Base-by-base conservation (phyloP, 2,113 vertebrate genomes). In the Pongo abelii region DNA sequence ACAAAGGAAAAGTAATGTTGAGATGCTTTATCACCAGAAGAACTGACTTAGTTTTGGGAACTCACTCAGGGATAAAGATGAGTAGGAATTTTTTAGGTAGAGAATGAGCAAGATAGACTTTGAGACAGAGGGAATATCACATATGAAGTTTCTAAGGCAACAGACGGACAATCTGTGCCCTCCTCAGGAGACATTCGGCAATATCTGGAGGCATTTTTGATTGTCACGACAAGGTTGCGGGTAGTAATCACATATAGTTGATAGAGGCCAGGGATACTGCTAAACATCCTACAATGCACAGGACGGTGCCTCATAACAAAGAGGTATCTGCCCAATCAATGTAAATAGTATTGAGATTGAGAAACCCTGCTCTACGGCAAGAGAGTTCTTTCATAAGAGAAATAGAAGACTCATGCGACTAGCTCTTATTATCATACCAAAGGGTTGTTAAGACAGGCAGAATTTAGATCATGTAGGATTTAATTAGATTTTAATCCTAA, bases 401-500 rank as follows among this genome's bases (percentile, higher is more conserved):
- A 85, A 74, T 61, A 35, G 25, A 72, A 84, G 55, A 27, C 8
- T 17, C 3, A 17, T 43, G 20, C 70, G 35, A 27, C 8, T 57
- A 84, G 6, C 30, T 89, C 4, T 83, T 67, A 92, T 50, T 20
- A 69, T 43, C 16, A 32, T 32, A 64, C 61, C 61, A 7, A 7
- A 86, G 2, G 2, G 6, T 35, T 70, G 22, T 79, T 67, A 70
- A 94, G 38, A 43, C 17, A 77, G 8, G 3, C 23, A 91, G 70
- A 20, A 6, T 57, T 46, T 55, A 89, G 72, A 77, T 94, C 40
- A 23, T 74, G 11, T 55, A 43, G 18, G 8, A 46, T 25, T 81
- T 79, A 40, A 61, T 93, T 94, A 79, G 35, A 90, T 74, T 75
- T 10, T 52, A 77, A 64, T 93, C 10, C 70, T 75, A 70, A 93